A percentile compares a stretch with the other conserved stretches of the same genome.
phyloP scores from a whole-genome alignment of 2,113 vertebrate genomes.

The Indri indri region DNA sequence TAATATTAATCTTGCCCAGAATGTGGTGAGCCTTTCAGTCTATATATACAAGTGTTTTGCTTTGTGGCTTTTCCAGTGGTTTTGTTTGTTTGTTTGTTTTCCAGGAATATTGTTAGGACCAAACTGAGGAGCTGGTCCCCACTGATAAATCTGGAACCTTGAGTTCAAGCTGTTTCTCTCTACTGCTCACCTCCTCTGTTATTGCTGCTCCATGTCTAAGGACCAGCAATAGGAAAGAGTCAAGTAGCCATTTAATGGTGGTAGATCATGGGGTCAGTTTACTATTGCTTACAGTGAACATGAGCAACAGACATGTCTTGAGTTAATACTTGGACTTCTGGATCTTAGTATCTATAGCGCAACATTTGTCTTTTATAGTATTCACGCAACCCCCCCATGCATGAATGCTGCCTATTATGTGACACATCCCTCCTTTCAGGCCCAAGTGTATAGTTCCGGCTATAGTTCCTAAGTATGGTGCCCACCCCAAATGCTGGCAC shows the following conservation, averaged over 20 bases:
- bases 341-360: not conserved
- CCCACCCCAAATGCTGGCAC: not conserved
- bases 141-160: not conserved
- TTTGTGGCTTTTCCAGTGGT: not conserved
- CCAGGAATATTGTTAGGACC: not conserved
- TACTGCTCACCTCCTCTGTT: not conserved
- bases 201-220: not conserved
- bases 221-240: not conserved
- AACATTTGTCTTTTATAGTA: not conserved
- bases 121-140: not conserved
- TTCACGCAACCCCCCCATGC: not conserved
- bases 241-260: not conserved
- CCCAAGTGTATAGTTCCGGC: not conserved
- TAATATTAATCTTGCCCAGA: not conserved
- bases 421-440: not conserved
- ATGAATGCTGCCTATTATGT: too few relatives aligned
- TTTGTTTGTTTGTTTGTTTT: not conserved
- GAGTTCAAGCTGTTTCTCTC: not conserved
- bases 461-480: not conserved
- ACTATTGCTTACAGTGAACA: not conserved
- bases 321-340: not conserved
- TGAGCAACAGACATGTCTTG: not conserved
- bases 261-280: not conserved
- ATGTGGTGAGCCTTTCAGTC: not conserved
- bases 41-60: not conserved